phyloP scores from a whole-genome alignment of 1,140 invertebrate species.

The Sycophaga agraensis region DNA sequence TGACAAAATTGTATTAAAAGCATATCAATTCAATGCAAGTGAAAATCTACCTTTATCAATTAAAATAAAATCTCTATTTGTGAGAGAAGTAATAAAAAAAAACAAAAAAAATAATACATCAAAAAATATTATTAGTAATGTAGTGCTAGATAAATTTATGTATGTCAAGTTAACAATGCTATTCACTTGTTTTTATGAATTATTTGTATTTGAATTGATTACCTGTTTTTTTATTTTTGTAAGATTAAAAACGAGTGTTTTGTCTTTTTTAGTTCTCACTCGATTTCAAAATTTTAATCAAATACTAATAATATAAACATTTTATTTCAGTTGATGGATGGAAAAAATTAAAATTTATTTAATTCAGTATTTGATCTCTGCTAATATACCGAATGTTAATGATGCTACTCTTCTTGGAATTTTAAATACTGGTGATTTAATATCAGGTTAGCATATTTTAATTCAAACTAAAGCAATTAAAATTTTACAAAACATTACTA shows the following conservation, averaged over 20 bases:
- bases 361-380: not conserved
- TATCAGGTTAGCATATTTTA: not conserved
- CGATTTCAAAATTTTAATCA: not conserved
- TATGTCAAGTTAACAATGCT: not conserved
- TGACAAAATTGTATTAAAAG: not conserved
- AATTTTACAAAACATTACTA: too few species aligned
- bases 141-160: not conserved
- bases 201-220: too few species aligned
- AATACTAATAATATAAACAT: too few species aligned
- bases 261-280: not conserved
- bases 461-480: too few species aligned
- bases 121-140: not conserved
- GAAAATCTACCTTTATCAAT: not conserved
- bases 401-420: too few species aligned
- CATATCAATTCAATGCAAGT: not conserved
- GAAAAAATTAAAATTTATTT: not conserved
- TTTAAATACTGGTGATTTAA: not conserved
- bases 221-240: not conserved
- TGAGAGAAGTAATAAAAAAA: not conserved
- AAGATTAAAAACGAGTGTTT: too few species aligned
- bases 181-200: too few species aligned
- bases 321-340: too few species aligned
- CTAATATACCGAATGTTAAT: not conserved
- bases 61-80: not conserved
- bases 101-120: too few species aligned